Evolutionary conservation across 1,140 invertebrate species (phyloP).

Genomic region (Ceratitis capitata): DNA sequence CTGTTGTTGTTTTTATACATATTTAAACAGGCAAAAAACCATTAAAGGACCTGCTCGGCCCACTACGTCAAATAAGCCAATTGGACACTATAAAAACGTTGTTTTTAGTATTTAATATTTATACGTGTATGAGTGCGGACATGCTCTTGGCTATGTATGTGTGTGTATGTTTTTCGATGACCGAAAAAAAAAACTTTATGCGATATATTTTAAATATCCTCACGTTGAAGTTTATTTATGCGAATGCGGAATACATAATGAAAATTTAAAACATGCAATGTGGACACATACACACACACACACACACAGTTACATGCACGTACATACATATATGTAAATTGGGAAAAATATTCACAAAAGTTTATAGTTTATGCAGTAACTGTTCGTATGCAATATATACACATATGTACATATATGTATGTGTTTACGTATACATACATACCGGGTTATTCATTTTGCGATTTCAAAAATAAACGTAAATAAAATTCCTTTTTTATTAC

Average conservation of each 20-base stretch:
- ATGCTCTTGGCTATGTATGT: not conserved
- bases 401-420: too few species aligned
- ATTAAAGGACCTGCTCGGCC: not conserved
- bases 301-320: not conserved
- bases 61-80: too few species aligned
- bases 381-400: too few species aligned
- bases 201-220: slow-evolving; percentile 40
- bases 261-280: slow-evolving; percentile 52
- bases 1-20: not conserved
- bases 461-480: too few species aligned
- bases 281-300: not conserved
- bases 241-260: slow-evolving; percentile 54
- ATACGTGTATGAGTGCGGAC: not conserved
- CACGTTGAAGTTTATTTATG: slow-evolving; percentile 58
- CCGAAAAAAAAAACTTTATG: slow-evolving; percentile 35
- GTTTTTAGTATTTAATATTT: not conserved
- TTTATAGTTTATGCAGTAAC: not conserved
- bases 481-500: too few species aligned
- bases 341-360: not conserved
- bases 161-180: not conserved
- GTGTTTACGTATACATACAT: too few species aligned
- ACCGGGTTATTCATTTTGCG: too few species aligned
- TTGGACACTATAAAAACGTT: not conserved
- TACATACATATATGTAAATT: not conserved
- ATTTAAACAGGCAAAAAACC: slow-evolving; percentile 36